Percentiles rank a stretch among this genome's conserved stretches.
These are phyloP conservation scores for Uromys caudimaculatus DNA, from an alignment of 2,797 vertebrate species.

Conservation along the genomic window DNA sequence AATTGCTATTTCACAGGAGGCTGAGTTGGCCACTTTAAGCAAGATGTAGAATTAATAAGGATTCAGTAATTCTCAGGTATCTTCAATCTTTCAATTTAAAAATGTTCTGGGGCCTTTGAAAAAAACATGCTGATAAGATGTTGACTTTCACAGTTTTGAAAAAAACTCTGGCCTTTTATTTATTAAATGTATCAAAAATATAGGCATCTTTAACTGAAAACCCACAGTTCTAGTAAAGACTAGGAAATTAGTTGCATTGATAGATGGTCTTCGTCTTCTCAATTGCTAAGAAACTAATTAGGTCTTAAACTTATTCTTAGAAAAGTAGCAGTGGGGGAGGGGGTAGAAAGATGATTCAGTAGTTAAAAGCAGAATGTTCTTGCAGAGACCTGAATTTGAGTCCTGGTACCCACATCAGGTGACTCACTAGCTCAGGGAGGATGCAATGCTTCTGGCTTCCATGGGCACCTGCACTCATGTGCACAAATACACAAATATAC, in stretches of 20 bases:
- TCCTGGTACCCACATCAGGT: background rate
- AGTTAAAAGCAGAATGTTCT: background rate
- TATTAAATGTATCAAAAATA: conserved; percentile 56
- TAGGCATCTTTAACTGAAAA: conserved; percentile 53
- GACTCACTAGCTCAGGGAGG: background rate
- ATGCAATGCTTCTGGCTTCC: background rate
- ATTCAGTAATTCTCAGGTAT: conserved; percentile 18
- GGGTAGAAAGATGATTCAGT: background rate
- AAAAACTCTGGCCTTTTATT: conserved; percentile 49
- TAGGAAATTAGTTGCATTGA: conserved; percentile 56
- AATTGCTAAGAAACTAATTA: conserved; percentile 21
- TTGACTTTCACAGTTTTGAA: conserved; percentile 23
- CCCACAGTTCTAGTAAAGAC: conserved; percentile 37
- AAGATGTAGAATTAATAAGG: conserved; percentile 27
- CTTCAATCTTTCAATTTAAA: conserved; percentile 49
- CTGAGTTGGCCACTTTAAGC: conserved; percentile 40
- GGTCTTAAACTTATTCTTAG: conserved; percentile 39
- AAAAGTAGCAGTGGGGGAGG: background rate
- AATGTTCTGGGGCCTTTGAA: conserved; percentile 43
- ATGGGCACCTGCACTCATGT: background rate
- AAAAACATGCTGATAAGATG: conserved; percentile 42
- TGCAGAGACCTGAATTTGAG: background rate
- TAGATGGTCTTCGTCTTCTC: conserved; percentile 9
- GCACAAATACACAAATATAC: background rate
- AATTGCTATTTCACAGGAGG: conserved; percentile 44